Conservation (phyloP, 2,797 vertebrate species). For the Melopsittacus undulatus region DNA sequence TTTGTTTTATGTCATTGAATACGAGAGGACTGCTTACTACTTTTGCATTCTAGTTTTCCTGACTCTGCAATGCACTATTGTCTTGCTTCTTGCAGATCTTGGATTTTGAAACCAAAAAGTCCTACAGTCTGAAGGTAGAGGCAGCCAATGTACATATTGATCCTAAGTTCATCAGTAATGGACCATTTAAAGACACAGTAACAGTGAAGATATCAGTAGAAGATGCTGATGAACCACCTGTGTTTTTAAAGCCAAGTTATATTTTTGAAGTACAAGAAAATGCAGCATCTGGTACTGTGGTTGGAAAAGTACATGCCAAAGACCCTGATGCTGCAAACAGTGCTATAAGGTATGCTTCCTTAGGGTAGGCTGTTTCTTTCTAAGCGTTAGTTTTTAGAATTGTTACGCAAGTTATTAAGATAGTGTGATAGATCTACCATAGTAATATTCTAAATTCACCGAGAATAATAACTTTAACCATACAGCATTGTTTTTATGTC, state of each 20-base stretch:
- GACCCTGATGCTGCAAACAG: conserved; percentile 93
- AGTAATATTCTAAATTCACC: neutral
- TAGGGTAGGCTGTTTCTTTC: neutral
- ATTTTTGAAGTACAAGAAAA: conserved; percentile 95
- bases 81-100: conserved; percentile 81
- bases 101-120: conserved; percentile 93
- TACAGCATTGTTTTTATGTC: neutral
- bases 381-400: neutral
- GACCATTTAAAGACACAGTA: conserved; percentile 94
- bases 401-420: neutral
- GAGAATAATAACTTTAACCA: neutral
- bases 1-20: conserved; percentile 39
- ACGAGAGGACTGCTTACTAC: neutral
- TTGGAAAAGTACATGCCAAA: conserved; percentile 95
- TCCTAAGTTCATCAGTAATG: conserved; percentile 89
- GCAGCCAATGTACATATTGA: conserved; percentile 91
- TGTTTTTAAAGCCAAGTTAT: conserved; percentile 88
- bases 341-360: conserved; percentile 84
- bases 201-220: conserved; percentile 93
- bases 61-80: neutral
- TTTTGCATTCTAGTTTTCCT: neutral
- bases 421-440: neutral
- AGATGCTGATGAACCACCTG: conserved; percentile 93
- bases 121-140: conserved; percentile 92
- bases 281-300: conserved; percentile 85